Base-by-base conservation (phyloP, 2,113 vertebrate genomes). In the Gopherus flavomarginatus region DNA sequence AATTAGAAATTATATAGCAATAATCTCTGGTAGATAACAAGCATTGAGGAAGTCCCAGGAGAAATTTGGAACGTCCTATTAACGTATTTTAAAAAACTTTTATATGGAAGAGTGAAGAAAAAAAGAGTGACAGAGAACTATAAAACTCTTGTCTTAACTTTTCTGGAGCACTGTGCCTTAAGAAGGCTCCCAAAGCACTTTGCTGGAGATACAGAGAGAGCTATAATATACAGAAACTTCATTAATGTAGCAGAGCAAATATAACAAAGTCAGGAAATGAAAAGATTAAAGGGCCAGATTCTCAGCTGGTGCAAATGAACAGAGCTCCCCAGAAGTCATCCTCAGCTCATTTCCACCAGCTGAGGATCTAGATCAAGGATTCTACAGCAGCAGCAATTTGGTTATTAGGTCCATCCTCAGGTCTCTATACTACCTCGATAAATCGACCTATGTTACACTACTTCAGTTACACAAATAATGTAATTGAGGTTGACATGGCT, bases 181-280 rank as follows among this genome's bases (percentile, higher is more conserved):
- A 19, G 17, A 86, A 96, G 50, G 2, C 17, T 65, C 7, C 26
- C 42, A 6, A n/a, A 49, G 49, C 78, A 62, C 49, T 6, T 47
- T 87, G 5, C 11, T 75, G 81, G 81, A 31, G 27, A 72, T 27
- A 47, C 12, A 6, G 54, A 17, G 6, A 52, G 17, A 5, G 69
- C 16, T 0, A 80, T 8, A 62, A 16, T 62, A 79, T 17, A 19
- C 1, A 75, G 8, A 85, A 85, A 62, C 0, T 0, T 82, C 77
- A 31, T 65, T 49, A 80, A 94, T 5, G 38, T 3, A 9, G 24
- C 79, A 22, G 11, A 26, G 38, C 5, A 69, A 69, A 38, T 8
- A 69, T 21, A 21, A 38, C n/a, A 35, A 13, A 82, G 31, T 2
- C n/a, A 50, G 81, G 56, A 82, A 56, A 85, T 1, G 0, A 75